Conservation (phyloP, 2,888 invertebrate species). For the Invenusta paracnida region DNA sequence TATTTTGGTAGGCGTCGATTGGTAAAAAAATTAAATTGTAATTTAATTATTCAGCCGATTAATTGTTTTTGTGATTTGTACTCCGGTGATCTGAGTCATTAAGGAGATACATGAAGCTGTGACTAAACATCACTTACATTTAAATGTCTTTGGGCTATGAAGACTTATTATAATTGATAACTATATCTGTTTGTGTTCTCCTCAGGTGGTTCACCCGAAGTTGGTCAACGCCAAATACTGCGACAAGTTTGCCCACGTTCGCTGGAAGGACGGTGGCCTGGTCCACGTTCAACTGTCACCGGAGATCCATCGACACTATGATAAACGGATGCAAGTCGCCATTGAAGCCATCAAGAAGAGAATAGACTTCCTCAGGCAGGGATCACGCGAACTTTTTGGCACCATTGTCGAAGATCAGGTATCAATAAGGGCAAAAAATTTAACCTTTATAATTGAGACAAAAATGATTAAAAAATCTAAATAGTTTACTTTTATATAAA, state of each 20-base stretch:
- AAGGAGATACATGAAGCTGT: no score
- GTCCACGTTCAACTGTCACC: constrained; percentile 60
- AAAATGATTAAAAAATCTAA: background rate
- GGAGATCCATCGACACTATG: constrained; percentile 57
- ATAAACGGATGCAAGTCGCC: constrained; percentile 52
- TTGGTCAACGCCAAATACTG: constrained; percentile 60
- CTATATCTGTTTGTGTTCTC: no score
- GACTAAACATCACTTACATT: no score
- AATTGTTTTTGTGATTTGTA: no score
- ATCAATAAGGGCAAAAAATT: background rate
- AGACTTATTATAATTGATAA: no score
- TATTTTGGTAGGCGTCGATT: no score
- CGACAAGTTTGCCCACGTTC: constrained; percentile 58
- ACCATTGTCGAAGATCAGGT: constrained; percentile 58
- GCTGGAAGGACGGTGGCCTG: constrained; percentile 58
- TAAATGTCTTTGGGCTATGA: no score
- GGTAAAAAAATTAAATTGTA: no score
- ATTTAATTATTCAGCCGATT: no score
- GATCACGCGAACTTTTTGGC: constrained; percentile 60
- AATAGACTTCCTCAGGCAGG: constrained; percentile 59
- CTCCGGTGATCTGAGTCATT: no score
- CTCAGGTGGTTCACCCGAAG: constrained; percentile 53
- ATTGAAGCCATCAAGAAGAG: constrained; percentile 55
- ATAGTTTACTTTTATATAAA: no score
- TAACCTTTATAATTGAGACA: background rate